phyloP scores from a whole-genome alignment of 1,140 invertebrate species.

The Drosophila repletoides region DNA sequence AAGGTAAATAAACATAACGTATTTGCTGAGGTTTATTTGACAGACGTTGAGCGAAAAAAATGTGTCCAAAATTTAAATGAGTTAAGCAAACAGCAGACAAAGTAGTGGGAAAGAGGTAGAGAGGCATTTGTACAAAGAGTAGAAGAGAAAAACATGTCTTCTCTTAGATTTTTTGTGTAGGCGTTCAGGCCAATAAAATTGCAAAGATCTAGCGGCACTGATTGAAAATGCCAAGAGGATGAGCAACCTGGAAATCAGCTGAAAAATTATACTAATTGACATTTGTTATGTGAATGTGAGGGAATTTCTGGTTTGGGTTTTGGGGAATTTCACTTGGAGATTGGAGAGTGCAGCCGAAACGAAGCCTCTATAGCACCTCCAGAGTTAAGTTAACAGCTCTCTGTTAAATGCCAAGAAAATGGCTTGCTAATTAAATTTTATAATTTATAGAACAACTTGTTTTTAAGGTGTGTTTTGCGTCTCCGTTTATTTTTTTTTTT shows the following conservation, averaged over 20 bases:
- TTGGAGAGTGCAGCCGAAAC: slow-evolving; percentile 13
- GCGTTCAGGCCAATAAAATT: slow-evolving; percentile 33
- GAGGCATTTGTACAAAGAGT: slow-evolving; percentile 1
- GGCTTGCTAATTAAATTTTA: slow-evolving; percentile 56
- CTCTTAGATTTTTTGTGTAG: slow-evolving; percentile 12
- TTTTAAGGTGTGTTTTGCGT: slow-evolving; percentile 52
- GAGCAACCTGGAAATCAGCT: slow-evolving; percentile 31
- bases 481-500: slow-evolving; percentile 4
- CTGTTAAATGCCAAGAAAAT: slow-evolving; percentile 61
- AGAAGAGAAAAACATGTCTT: background rate
- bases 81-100: slow-evolving; percentile 6
- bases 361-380: background rate
- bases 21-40: slow-evolving; percentile 43
- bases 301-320: background rate
- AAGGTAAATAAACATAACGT: slow-evolving; percentile 50
- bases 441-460: slow-evolving; percentile 73
- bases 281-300: slow-evolving; percentile 13
- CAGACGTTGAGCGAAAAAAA: slow-evolving; percentile 26
- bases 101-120: slow-evolving; percentile 1
- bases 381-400: slow-evolving; percentile 9
- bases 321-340: background rate
- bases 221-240: slow-evolving; percentile 62
- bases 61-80: slow-evolving; percentile 52
- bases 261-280: slow-evolving; percentile 28
- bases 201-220: slow-evolving; percentile 16